Conservation (phyloP, 1,140 invertebrate genomes). For the Tachypleus tridentatus region DNA sequence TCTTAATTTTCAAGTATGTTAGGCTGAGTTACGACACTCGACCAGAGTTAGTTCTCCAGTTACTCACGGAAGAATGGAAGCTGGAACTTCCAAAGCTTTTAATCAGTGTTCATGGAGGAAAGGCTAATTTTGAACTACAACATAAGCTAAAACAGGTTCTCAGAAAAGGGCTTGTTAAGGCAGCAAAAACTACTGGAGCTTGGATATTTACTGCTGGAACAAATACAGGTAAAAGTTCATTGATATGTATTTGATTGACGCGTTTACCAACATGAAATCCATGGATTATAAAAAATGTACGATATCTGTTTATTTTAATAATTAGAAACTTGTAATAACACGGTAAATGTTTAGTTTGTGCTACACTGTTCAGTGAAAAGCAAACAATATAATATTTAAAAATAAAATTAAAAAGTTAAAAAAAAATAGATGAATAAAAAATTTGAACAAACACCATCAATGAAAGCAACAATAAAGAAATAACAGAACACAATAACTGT, state of each 20-base stretch:
- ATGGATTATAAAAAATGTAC: no score
- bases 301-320: background rate
- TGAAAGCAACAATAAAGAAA: no score
- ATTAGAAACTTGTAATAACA: background rate
- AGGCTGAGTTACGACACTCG: constrained; percentile 83
- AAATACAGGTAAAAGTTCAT: constrained; percentile 61
- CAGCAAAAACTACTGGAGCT: constrained; percentile 91
- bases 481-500: no score
- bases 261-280: no score
- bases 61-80: constrained; percentile 87
- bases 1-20: constrained; percentile 60
- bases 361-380: no score
- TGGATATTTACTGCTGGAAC: constrained; percentile 96
- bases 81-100: constrained; percentile 87
- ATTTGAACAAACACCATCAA: no score
- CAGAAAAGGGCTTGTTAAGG: constrained; percentile 88
- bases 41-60: constrained; percentile 79
- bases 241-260: no score
- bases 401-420: no score
- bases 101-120: constrained; percentile 94
- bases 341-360: no score
- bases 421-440: no score
- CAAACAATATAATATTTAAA: no score
- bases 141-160: constrained; percentile 87
- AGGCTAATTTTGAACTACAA: constrained; percentile 90